Base-by-base conservation (phyloP, 2,888 invertebrate species). In the Eupithecia subfuscata region DNA sequence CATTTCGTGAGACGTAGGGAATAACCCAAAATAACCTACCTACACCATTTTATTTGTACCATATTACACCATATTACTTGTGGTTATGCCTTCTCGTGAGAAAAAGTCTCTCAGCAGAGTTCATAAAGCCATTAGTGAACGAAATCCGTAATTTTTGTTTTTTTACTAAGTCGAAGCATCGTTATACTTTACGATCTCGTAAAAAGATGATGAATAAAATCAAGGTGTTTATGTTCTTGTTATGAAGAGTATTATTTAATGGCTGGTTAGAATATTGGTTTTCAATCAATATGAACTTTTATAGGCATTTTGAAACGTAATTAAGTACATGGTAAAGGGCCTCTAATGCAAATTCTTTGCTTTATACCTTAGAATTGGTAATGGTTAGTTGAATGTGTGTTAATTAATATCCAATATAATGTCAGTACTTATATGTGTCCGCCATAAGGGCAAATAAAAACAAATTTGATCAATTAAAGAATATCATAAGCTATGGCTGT, bases 191-290 rank as follows among this genome's bases (percentile, higher is more conserved):
- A 81, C 75, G 52, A 67, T 25, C 22, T 74, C 67, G 64, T 81
- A 80, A 79, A 81, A 71, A 69, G 68, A 73, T 76, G 78, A 78
- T 77, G 78, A 74, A 79, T 82, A 76, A 77, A 77, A 75, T 78
- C 73, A 77, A 79, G 78, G 80, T 80, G 78, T 78, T 79, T 81
- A 80, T 72, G 75, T 76, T 79, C 73, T 71, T 45, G 77, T 72
- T 80, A 78, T 69, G 60, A 69, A 68, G 72, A 52, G 70, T 56
- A 56, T 76, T 74, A 68, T 75, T 75, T 78, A 63, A 73, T 76
- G 64, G 60, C 34, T 67, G 60, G 40, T 68, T 60, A 37, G 56
- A 30, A 74, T 45, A 76, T 76, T 40, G 71, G 60, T 73, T 75
- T 73, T 73, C 69, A 56, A 70, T 73, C 30, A 75, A 74, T 34